Conservation (phyloP, 2,888 invertebrate genomes). For the Scaptomyza reducta region DNA sequence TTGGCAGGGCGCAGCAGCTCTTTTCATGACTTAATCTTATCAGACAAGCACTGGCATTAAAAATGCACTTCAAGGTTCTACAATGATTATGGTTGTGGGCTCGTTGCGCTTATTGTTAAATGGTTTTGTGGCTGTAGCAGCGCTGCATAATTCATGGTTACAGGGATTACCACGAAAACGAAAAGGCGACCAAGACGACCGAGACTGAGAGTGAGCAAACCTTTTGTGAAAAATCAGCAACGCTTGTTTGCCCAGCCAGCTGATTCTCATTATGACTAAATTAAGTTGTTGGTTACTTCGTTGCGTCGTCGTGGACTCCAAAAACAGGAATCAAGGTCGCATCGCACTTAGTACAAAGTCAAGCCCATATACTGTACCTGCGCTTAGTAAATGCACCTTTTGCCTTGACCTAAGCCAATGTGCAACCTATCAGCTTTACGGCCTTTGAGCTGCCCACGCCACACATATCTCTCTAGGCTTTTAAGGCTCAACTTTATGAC, state of each 20-base stretch:
- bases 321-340: constrained; percentile 62
- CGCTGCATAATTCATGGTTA: constrained; percentile 73
- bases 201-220: constrained; percentile 1
- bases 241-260: constrained; percentile 68
- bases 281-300: constrained; percentile 68
- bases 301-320: constrained; percentile 36
- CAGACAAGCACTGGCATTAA: constrained; percentile 79
- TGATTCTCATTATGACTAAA: constrained; percentile 65
- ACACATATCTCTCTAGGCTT: not conserved
- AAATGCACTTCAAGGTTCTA: constrained; percentile 79
- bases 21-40: constrained; percentile 77
- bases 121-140: constrained; percentile 62
- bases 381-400: constrained; percentile 37
- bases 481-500: constrained; percentile 73
- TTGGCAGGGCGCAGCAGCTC: constrained; percentile 52
- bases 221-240: constrained; percentile 75
- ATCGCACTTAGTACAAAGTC: constrained; percentile 42
- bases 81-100: constrained; percentile 62
- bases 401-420: constrained; percentile 68
- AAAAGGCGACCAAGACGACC: not conserved
- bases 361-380: constrained; percentile 37
- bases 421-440: constrained; percentile 17
- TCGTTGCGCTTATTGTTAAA: constrained; percentile 66
- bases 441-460: constrained; percentile 58
- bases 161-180: constrained; percentile 69